Evolutionary conservation across 2,888 invertebrate genomes (phyloP).

Genomic region (Megaustenia siamemsis): DNA sequence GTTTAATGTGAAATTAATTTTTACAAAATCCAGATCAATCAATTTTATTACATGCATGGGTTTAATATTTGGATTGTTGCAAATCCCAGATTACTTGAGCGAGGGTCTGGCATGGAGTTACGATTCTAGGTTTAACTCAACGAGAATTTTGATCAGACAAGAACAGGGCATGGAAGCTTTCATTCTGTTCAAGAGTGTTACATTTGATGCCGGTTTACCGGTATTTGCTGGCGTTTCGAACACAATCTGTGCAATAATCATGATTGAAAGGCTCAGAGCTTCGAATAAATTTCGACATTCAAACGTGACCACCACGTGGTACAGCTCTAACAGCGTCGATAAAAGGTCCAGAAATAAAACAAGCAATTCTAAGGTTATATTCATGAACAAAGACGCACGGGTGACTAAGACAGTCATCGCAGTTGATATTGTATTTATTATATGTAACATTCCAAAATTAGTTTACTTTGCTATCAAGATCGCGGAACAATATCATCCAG

Average conservation of each 20-base stretch:
- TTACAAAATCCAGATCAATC: constrained; percentile 1
- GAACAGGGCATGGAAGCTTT: not conserved
- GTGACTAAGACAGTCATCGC: not conserved
- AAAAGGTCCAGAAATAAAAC: too few species aligned
- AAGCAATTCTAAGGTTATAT: not conserved
- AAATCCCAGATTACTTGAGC: not conserved
- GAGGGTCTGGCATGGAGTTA: not conserved
- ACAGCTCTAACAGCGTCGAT: too few species aligned
- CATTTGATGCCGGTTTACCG: not conserved
- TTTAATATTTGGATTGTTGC: not conserved
- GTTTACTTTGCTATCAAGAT: not conserved
- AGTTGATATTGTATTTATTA: too few species aligned
- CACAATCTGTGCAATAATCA: not conserved
- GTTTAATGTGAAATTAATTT: not conserved
- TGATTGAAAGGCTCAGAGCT: too few species aligned
- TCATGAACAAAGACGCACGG: not conserved
- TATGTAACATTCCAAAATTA: not conserved
- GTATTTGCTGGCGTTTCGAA: not conserved
- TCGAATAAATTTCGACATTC: not conserved
- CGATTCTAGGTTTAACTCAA: not conserved
- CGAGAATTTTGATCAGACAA: not conserved
- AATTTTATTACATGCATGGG: not conserved
- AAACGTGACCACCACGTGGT: not conserved
- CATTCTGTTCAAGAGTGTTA: not conserved
- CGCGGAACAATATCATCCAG: not conserved